Evolutionary conservation across 2,888 invertebrate genomes (phyloP), one percentile per base, ranked within the genome.

Genomic region (Subacronicta megacephala): DNA sequence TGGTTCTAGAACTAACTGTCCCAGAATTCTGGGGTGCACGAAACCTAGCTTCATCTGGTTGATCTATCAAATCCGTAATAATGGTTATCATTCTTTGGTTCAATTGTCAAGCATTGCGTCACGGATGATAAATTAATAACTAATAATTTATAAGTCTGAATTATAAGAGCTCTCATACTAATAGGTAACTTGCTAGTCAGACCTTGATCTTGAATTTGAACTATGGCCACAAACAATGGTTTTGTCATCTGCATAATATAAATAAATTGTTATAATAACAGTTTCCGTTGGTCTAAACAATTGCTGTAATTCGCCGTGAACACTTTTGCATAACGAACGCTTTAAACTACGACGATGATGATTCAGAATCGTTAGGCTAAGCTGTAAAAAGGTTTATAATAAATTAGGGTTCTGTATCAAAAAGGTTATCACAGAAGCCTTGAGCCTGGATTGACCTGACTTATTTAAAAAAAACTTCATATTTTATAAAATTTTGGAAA

Each of bases 251-350:
- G 18, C 18, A 10, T 44, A 44, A 33, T 33, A 10, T 23, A n/a
- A 31, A 31, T 31, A 31, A 26, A 31, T 15, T 12, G n/a, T 31
- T 17, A 13, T 31, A 35, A 42, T 29, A 42, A 17, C 20, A 15
- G 53, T 54, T 36, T 26, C 26, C 26, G 46, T 46, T 52, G 16
- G 38, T 38, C 31, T 17, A 7, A 7, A 37, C 45, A 54, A 62
- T 68, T 67, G 66, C 60, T 61, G 49, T 62, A 62, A 62, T 66
- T 60, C 12, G 13, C 16, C 20, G 37, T 42, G 42, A 61, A 47
- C 26, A 17, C 20, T 9, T 12, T 23, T 18, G 60, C 49, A 49
- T 60, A 38, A 35, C 20, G 17, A 38, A 35, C 20, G 17, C 38
- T 60, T 52, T 15, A 42, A 42, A 31, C n/a, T 5, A n/a, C 31